phyloP scores from a whole-genome alignment of 64 coral and sea anemone genomes.

The Montipora sp. region DNA sequence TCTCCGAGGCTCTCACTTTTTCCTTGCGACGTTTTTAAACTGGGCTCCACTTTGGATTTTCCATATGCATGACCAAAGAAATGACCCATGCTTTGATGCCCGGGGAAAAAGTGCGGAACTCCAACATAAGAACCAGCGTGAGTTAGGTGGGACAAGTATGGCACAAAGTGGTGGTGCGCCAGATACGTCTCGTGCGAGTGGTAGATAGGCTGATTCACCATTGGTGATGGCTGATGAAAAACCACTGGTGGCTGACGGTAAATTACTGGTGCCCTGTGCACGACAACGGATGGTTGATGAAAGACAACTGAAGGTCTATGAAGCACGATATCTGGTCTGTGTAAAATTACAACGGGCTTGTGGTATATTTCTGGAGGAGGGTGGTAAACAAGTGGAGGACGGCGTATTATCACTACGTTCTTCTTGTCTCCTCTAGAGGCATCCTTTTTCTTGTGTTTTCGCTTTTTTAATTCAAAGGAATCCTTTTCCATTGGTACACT shows the following conservation, averaged over 20 bases:
- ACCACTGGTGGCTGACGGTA: slow-evolving; percentile 78
- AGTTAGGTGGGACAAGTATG: slow-evolving; percentile 44
- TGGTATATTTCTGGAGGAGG: slow-evolving; percentile 86
- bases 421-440: slow-evolving; percentile 64
- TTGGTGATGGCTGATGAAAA: slow-evolving; percentile 81
- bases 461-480: neutral
- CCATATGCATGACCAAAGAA: slow-evolving; percentile 49
- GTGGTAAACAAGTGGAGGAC: slow-evolving; percentile 80
- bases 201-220: slow-evolving; percentile 75
- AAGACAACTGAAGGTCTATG: slow-evolving; percentile 82
- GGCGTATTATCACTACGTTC: slow-evolving; percentile 71
- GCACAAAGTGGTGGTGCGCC: slow-evolving; percentile 62
- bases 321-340: slow-evolving; percentile 80
- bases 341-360: slow-evolving; percentile 72
- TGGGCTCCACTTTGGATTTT: slow-evolving; percentile 67
- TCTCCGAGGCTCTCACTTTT: neutral
- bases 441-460: slow-evolving; percentile 35
- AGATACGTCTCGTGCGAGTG: slow-evolving; percentile 76
- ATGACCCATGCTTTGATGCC: slow-evolving; percentile 44
- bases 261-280: slow-evolving; percentile 73
- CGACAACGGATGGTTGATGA: slow-evolving; percentile 76
- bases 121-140: slow-evolving; percentile 69
- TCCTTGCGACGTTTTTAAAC: neutral
- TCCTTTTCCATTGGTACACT: neutral
- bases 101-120: slow-evolving; percentile 66